These are phyloP conservation scores for Epinotia nisella DNA, from an alignment of 2,888 invertebrate genomes.

Conservation along the genomic window DNA sequence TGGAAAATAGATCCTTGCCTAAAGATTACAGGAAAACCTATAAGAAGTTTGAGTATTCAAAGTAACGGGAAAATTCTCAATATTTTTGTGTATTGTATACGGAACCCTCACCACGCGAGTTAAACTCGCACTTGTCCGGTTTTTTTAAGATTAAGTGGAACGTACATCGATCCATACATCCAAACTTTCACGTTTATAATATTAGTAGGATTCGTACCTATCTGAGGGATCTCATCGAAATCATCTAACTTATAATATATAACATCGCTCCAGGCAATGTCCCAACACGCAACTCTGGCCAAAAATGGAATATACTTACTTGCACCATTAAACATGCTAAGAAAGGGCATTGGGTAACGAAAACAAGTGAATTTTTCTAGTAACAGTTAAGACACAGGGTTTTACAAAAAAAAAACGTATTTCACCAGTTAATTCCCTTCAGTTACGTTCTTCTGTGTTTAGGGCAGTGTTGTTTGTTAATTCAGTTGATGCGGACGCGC, in stretches of 20 bases:
- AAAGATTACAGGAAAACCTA: no score
- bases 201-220: background rate
- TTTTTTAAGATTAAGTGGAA: no score
- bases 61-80: no score
- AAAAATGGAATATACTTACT: background rate
- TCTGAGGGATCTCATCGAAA: no score
- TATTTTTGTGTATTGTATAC: no score
- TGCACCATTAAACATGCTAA: background rate
- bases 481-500: conserved; percentile 52
- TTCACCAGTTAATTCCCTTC: background rate
- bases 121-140: no score
- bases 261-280: background rate
- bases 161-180: no score
- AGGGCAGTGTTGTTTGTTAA: conserved; percentile 48
- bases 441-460: background rate
- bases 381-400: background rate
- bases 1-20: no score
- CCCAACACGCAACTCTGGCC: background rate
- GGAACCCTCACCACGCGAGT: no score
- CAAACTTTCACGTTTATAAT: no score
- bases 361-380: conserved; percentile 4
- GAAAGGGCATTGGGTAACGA: background rate
- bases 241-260: background rate
- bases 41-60: no score
- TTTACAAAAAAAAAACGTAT: background rate